phyloP scores from a whole-genome alignment of 2,113 vertebrate genomes.

The Takifugu bimaculatus region DNA sequence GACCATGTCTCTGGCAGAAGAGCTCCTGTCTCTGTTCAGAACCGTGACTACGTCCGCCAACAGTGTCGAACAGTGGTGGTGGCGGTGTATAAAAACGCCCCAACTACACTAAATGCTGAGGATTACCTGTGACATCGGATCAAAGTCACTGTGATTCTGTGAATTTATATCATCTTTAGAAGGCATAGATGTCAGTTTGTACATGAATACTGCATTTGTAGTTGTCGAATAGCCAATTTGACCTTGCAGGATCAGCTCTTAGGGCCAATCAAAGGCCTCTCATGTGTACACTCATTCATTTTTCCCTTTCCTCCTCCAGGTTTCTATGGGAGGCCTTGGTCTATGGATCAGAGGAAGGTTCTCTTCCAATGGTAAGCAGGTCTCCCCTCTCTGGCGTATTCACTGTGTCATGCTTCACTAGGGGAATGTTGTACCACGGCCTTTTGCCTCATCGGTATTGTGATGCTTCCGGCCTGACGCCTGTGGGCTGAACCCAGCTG shows the following conservation, averaged over 20 bases:
- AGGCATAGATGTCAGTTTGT: too few species aligned
- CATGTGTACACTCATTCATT: fast-evolving
- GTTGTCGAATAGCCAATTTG: neutral
- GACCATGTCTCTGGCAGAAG: slow-evolving; percentile 11
- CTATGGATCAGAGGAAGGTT: slow-evolving; percentile 84
- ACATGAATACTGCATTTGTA: too few species aligned
- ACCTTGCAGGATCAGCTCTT: neutral
- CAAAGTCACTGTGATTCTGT: too few species aligned
- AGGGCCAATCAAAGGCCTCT: neutral
- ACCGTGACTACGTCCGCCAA: neutral
- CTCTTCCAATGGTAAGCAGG: slow-evolving; percentile 83
- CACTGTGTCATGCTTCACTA: too few species aligned
- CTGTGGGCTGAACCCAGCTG: slow-evolving; percentile 18
- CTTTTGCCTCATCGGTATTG: neutral
- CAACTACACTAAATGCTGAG: too few species aligned
- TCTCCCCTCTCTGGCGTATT: neutral
- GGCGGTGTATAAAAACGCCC: too few species aligned
- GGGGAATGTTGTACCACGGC: too few species aligned
- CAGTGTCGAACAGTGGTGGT: neutral
- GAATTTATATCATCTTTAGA: too few species aligned
- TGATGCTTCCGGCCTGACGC: slow-evolving; percentile 14
- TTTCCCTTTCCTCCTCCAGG: slow-evolving; percentile 57
- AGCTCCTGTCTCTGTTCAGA: neutral
- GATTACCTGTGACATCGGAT: too few species aligned
- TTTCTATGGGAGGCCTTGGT: slow-evolving; percentile 86